Evolutionary conservation across 2,797 vertebrate species (phyloP), one percentile per base, ranked within the genome.

Genomic region (Schizothorax lantsangensis): DNA sequence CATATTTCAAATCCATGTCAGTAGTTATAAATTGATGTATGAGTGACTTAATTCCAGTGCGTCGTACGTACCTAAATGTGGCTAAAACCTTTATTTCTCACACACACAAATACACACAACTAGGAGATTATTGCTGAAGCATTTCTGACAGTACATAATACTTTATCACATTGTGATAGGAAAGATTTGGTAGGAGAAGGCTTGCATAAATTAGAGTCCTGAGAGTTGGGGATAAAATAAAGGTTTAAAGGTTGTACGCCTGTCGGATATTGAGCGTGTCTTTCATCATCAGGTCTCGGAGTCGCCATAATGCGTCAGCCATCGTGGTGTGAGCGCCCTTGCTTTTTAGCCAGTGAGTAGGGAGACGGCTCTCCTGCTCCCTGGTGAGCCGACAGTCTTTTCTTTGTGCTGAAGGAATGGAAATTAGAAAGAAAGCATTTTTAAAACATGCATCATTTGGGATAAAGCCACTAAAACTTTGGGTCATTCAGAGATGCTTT

Each of bases 291-390:
- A 99, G 93, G 93, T 99, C 98, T 87, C 98, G 96, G 84, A 99
- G 95, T 83, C 98, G 96, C 98, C 98, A 99, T 75, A 99, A 89
- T 0, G 98, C 98, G 14, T 99, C 98, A 0, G 97, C 97, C 98
- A 99, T 99, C 40, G 98, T 99, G 75, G 96, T 98, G 92, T 99
- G 98, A 88, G 98, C 98, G 62, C 98, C 98, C 95, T 99, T 99
- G 92, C 98, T 99, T 91, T 99, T 99, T 91, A 99, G 92, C 98
- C 98, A 99, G 91, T 99, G 98, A 30, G 96, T 95, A 36, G 98
- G 98, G 79, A 99, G 96, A 17, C 97, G 96, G 91, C 97, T 97
- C 92, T 99, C 98, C 88, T 99, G 98, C 87, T 99, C 98, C 95
- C 98, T 99, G 71, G 96, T 97, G 90, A 99, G 90, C 92, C 98